A percentile compares a stretch with the other conserved stretches of the same genome.
Conservation (phyloP, 2,888 invertebrate species). For the Oeneis ivallda region DNA sequence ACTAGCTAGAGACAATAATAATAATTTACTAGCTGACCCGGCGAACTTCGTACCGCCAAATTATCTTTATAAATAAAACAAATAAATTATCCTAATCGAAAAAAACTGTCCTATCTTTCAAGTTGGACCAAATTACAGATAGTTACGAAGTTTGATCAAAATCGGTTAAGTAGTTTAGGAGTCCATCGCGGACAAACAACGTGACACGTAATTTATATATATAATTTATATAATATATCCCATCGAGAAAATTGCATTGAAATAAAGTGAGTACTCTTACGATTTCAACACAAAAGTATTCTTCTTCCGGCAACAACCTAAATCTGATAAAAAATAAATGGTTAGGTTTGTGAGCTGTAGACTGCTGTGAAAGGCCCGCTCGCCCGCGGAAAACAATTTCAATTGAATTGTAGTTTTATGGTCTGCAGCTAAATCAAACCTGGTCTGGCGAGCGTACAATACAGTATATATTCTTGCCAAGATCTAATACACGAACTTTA, state of each 20-base stretch:
- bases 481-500: slow-evolving; percentile 15
- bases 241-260: background rate
- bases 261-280: background rate
- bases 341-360: background rate
- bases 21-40: too few species aligned
- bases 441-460: slow-evolving; percentile 10
- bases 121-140: too few species aligned
- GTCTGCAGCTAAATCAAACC: slow-evolving; percentile 19
- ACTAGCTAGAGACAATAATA: too few species aligned
- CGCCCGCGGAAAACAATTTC: slow-evolving; percentile 14
- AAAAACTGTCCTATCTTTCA: too few species aligned
- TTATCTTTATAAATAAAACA: too few species aligned
- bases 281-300: background rate
- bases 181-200: too few species aligned
- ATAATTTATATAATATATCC: too few species aligned
- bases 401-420: slow-evolving; percentile 23
- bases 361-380: slow-evolving; percentile 2
- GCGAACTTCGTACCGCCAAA: too few species aligned
- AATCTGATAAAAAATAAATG: slow-evolving; percentile 4
- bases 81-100: too few species aligned
- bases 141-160: too few species aligned
- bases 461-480: slow-evolving; percentile 20
- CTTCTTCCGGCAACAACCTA: background rate
- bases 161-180: too few species aligned
- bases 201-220: too few species aligned